Conservation (phyloP, 2,113 vertebrate species). For the Pyrgilauda ruficollis region DNA sequence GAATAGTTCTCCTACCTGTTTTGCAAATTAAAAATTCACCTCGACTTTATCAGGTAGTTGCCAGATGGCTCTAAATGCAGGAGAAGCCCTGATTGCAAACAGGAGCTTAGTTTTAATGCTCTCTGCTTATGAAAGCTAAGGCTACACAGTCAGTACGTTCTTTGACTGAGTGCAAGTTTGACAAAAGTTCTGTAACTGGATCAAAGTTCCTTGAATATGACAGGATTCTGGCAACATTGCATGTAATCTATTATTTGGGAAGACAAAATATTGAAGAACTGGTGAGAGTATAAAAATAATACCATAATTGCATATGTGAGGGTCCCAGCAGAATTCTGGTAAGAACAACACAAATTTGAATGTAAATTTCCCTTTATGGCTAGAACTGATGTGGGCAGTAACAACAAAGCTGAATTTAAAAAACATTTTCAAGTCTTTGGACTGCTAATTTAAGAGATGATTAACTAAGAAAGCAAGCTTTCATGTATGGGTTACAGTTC, state of each 20-base stretch:
- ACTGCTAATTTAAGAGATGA: not conserved
- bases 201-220: not conserved
- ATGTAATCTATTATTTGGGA: not conserved
- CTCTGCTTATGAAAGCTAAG: not conserved
- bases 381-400: not conserved
- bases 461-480: constrained; percentile 2
- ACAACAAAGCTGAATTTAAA: constrained; percentile 21
- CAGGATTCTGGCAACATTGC: constrained; percentile 12
- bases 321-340: not conserved
- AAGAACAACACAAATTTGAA: not conserved
- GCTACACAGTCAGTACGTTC: not conserved
- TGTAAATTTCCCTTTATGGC: not conserved
- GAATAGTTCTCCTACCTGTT: not conserved
- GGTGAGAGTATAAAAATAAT: not conserved
- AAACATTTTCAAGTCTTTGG: not conserved
- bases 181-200: constrained; percentile 8
- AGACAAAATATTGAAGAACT: constrained; percentile 33
- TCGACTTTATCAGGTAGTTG: not conserved
- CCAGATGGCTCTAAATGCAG: not conserved
- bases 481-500: constrained; percentile 18
- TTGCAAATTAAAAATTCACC: not conserved
- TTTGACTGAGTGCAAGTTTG: not conserved
- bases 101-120: not conserved
- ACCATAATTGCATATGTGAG: not conserved
- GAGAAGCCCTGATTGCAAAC: not conserved